A percentile compares a stretch with the other conserved stretches of the same genome.
These are phyloP conservation scores for Lepidocyrtinus sp. DNA, from an alignment of 2,888 invertebrate species.

Conservation along the genomic window DNA sequence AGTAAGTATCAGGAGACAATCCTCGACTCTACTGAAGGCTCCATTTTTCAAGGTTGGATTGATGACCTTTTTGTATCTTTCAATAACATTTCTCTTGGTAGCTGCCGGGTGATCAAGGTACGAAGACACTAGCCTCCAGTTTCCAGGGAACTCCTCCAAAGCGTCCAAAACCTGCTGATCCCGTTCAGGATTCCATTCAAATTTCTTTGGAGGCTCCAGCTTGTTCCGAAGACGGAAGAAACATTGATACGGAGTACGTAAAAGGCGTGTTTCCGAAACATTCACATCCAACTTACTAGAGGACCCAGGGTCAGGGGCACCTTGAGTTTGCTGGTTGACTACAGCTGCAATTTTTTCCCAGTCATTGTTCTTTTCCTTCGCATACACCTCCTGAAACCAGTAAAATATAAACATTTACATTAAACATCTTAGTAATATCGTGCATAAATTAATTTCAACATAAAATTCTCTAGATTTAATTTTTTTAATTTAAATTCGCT, in stretches of 20 bases:
- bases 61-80: slow-evolving; percentile 65
- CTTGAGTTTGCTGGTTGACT: slow-evolving; percentile 28
- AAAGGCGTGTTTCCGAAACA: too few species aligned
- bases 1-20: slow-evolving; percentile 62
- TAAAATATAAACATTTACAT: neutral
- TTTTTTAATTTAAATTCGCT: too few species aligned
- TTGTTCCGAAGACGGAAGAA: slow-evolving; percentile 58
- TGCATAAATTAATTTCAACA: neutral
- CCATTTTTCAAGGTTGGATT: slow-evolving; percentile 64
- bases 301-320: too few species aligned
- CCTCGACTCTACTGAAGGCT: slow-evolving; percentile 66
- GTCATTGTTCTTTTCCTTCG: slow-evolving; percentile 19
- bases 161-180: slow-evolving; percentile 37
- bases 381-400: neutral
- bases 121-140: slow-evolving; percentile 63
- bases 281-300: too few species aligned
- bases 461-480: neutral
- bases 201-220: slow-evolving; percentile 39
- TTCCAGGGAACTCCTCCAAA: slow-evolving; percentile 48
- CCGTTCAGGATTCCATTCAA: slow-evolving; percentile 55
- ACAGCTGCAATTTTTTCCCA: slow-evolving; percentile 54
- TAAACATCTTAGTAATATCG: neutral
- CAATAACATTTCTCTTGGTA: slow-evolving; percentile 62
- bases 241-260: slow-evolving; percentile 60
- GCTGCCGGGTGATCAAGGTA: slow-evolving; percentile 44